phyloP scores from a whole-genome alignment of 2,113 vertebrate species.

The Psammodynastes pulverulentus region DNA sequence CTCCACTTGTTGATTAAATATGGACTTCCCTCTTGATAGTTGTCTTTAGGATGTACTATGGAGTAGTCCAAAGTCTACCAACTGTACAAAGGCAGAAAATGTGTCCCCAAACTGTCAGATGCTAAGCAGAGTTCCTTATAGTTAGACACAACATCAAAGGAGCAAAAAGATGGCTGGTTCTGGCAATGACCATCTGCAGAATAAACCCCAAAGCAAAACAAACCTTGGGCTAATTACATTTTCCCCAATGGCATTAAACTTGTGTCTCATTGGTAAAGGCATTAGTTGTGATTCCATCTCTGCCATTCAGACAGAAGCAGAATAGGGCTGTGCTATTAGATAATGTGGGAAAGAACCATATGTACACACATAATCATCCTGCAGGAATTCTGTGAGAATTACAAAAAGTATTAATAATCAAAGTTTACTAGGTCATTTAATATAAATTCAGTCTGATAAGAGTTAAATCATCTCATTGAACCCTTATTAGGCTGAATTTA shows the following conservation, averaged over 20 bases:
- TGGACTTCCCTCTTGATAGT: not conserved
- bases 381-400: conserved; percentile 54
- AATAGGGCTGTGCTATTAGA: not conserved
- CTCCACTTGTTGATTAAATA: not conserved
- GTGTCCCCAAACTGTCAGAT: not conserved
- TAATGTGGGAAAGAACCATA: conserved; percentile 45
- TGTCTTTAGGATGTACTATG: not conserved
- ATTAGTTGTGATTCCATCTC: not conserved
- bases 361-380: conserved; percentile 44
- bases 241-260: not conserved
- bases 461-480: conserved; percentile 54
- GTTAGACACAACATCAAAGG: not conserved
- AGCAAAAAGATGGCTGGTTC: not conserved
- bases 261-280: not conserved
- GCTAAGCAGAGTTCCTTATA: not conserved
- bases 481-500: not conserved
- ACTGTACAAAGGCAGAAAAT: not conserved
- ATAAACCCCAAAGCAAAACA: not conserved
- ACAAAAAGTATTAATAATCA: conserved; percentile 63
- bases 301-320: not conserved
- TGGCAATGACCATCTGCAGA: not conserved
- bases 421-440: conserved; percentile 69
- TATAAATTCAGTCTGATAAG: conserved; percentile 70
- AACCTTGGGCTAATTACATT: too few relatives aligned
- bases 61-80: not conserved